Conservation (phyloP, 2,797 vertebrate genomes). For the Erpetoichthys calabaricus region DNA sequence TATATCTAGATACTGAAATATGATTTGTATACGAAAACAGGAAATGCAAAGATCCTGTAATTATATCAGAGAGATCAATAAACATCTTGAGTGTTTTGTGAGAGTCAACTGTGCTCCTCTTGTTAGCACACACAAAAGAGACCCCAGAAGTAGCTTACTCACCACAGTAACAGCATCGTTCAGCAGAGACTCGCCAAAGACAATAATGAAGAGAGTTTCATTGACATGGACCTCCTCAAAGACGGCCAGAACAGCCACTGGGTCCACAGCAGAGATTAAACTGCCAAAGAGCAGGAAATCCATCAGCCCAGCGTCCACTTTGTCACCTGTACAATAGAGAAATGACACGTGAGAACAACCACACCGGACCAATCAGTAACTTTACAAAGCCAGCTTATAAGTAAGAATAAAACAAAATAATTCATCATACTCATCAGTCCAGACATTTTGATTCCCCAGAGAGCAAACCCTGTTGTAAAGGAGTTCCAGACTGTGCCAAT, state of each 20-base stretch:
- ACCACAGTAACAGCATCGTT: conserved; percentile 94
- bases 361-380: conserved; percentile 9
- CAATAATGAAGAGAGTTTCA: conserved; percentile 87
- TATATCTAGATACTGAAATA: no score
- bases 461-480: conserved; percentile 73
- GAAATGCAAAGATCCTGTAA: no score
- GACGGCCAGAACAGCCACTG: conserved; percentile 80
- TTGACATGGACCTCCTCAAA: conserved; percentile 92
- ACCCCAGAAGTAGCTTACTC: conserved; percentile 29
- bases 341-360: not conserved
- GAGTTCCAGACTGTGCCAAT: conserved; percentile 91
- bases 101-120: conserved; percentile 15
- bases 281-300: conserved; percentile 89
- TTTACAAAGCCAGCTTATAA: conserved; percentile 7
- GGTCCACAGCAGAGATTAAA: conserved; percentile 85
- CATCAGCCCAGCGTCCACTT: conserved; percentile 73
- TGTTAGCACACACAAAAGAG: not conserved
- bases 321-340: conserved; percentile 41
- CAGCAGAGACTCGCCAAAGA: conserved; percentile 85
- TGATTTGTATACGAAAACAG: no score
- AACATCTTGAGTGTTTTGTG: conserved; percentile 14
- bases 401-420: conserved; percentile 7
- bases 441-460: conserved; percentile 66
- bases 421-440: conserved; percentile 66
- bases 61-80: not conserved